phyloP scores from a whole-genome alignment of 1,140 invertebrate species.

The Panagrolaimus sp. region DNA sequence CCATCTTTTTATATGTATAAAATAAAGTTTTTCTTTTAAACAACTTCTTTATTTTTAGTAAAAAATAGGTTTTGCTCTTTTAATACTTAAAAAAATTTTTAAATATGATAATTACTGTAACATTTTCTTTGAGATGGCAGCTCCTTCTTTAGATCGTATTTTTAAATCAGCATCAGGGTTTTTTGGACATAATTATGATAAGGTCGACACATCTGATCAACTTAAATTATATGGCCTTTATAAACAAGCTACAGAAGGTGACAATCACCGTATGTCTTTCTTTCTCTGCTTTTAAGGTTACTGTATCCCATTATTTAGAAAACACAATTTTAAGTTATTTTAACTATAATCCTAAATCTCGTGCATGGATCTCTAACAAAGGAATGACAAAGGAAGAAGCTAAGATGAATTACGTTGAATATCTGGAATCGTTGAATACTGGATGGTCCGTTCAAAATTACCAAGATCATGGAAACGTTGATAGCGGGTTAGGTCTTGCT shows the following conservation, averaged over 20 bases:
- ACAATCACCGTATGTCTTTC: background rate
- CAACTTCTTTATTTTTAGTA: background rate
- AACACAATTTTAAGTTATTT: background rate
- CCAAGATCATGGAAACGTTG: background rate
- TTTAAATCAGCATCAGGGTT: background rate
- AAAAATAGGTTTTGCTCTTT: background rate
- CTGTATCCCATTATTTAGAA: background rate
- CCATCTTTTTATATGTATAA: background rate
- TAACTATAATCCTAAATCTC: background rate
- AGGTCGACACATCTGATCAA: background rate
- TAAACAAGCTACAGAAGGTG: background rate
- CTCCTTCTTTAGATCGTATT: too few species aligned
- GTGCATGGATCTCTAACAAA: background rate
- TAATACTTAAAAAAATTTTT: background rate
- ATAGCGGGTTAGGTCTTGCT: background rate
- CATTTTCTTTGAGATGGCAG: too few species aligned
- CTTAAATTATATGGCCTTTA: constrained; percentile 5
- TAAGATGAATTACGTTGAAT: background rate
- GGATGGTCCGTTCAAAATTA: background rate
- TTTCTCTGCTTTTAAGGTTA: background rate
- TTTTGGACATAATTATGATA: background rate
- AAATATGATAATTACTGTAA: background rate
- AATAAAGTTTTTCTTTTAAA: background rate
- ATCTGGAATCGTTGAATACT: background rate
- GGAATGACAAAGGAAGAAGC: background rate